phyloP scores from a whole-genome alignment of 2,888 invertebrate species.

The Synergus laeviventris region DNA sequence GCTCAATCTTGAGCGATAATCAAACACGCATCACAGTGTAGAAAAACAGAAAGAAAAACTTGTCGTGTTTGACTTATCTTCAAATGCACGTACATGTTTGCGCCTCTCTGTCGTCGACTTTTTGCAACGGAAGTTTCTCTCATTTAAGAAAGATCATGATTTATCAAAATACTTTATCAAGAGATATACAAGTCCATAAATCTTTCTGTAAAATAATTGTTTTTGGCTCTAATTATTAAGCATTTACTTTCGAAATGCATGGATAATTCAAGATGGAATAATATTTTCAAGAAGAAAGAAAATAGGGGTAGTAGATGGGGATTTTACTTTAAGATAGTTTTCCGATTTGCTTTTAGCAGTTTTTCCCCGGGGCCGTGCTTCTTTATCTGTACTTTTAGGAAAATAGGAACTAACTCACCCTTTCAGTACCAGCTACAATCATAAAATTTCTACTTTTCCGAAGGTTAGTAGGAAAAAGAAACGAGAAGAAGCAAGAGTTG shows the following conservation, averaged over 20 bases:
- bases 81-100: constrained; percentile 10
- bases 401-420: constrained; percentile 30
- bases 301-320: not conserved
- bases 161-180: not conserved
- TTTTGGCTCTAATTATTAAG: no score
- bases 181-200: not conserved
- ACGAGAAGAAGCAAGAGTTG: constrained; percentile 40
- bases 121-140: not conserved
- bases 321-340: constrained; percentile 2
- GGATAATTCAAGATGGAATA: no score
- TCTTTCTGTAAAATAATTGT: not conserved
- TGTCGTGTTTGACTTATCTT: constrained; percentile 41
- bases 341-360: not conserved
- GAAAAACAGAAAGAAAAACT: constrained; percentile 23
- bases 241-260: no score
- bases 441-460: constrained; percentile 6
- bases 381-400: constrained; percentile 15
- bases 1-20: constrained; percentile 27
- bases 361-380: constrained; percentile 16
- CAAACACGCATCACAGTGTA: constrained; percentile 26
- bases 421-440: constrained; percentile 30
- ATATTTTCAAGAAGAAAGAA: not conserved
- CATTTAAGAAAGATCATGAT: constrained; percentile 6
- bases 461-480: not conserved
- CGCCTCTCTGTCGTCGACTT: constrained; percentile 8